Evolutionary conservation across 2,113 vertebrate species (phyloP).

Genomic region (Microtus montanus): DNA sequence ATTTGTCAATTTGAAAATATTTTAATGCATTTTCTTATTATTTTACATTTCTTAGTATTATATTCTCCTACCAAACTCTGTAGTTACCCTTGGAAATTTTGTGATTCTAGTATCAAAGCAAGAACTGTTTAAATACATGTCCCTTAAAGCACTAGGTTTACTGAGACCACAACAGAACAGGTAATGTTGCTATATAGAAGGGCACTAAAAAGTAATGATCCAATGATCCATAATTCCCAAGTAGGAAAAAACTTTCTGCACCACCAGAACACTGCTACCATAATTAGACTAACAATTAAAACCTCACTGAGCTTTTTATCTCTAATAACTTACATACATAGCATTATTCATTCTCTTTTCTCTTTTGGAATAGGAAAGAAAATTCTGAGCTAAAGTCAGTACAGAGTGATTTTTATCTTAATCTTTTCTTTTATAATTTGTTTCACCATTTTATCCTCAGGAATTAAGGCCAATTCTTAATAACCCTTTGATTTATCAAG

Average conservation of each 20-base stretch:
- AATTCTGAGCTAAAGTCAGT: conserved; percentile 18
- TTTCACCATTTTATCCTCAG: conserved; percentile 10
- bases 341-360: background rate
- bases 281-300: conserved; percentile 54
- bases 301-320: background rate
- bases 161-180: background rate
- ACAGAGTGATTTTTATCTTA: conserved; percentile 43
- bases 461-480: background rate
- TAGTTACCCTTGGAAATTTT: background rate
- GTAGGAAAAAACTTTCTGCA: background rate
- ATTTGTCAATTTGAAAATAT: conserved; percentile 3
- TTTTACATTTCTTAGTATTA: background rate
- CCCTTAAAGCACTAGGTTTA: background rate
- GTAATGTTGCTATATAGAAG: background rate
- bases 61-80: background rate
- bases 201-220: background rate
- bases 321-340: background rate
- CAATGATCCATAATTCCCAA: background rate
- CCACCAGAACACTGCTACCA: background rate
- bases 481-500: background rate
- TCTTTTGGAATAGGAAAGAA: background rate
- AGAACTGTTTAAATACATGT: background rate
- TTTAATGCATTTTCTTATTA: background rate
- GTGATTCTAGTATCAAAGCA: background rate
- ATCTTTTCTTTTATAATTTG: conserved; percentile 5